Base-by-base conservation (phyloP, 2,797 vertebrate genomes). In the Coendou prehensilis region DNA sequence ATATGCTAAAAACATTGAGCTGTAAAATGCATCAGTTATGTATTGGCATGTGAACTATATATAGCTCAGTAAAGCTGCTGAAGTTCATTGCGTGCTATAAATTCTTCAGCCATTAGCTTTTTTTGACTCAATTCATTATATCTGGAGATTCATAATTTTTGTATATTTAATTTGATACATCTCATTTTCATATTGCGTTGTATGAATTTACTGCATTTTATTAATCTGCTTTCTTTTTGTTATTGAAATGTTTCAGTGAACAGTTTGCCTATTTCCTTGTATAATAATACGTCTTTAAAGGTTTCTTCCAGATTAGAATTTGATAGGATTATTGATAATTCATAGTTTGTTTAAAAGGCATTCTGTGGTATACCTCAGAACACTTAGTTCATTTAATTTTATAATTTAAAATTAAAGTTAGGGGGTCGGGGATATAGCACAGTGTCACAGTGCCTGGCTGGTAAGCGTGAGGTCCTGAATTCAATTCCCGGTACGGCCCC, bases 291-390 rank as follows among this genome's bases (percentile, higher is more conserved):
- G 23, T 73, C 93, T 89, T 87, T 52, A 87, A 87, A 91, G 26
- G 28, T 76, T 54, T 93, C 33, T 88, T 85, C 7, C 9, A 92
- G 61, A 41, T 67, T 81, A 88, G 41, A 88, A 56, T 91, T 63
- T 94, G 52, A 18, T 87, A 56, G 9, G 14, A 47, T 75, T 96
- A 69, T 37, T 82, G 50, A 69, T 93, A 47, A 78, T 93, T 92
- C 71, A 30, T 89, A 57, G 83, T 81, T 83, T 96, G 56, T 93
- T 96, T 88, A 83, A 18, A 93, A 87, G 83, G 11, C 10, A 79
- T 93, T 96, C 82, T 61, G 47, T 95, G 61, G n/a, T 85, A 52
- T 86, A 64, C 30, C 17, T 78, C 64, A 75, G 37, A 63, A 93
- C 37, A 94, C 81, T 83, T 91, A 92, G 54, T 63, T 82, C 18